These are phyloP conservation scores for Rhagologus leucostigma DNA, from an alignment of 2,113 vertebrate species.

Conservation along the genomic window DNA sequence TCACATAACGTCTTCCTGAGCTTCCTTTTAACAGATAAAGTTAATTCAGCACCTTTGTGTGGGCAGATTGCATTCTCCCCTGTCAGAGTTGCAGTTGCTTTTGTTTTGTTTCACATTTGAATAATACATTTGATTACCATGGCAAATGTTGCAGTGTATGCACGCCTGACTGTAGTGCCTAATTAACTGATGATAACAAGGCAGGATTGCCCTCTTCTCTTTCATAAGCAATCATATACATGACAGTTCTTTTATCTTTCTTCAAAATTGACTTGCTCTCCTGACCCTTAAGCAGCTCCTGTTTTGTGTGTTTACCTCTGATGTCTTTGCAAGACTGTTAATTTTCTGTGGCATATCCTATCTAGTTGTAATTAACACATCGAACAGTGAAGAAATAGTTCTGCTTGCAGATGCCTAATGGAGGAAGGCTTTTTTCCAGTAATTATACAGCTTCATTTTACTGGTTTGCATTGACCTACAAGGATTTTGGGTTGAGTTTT, in stretches of 20 bases:
- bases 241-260: conserved; percentile 80
- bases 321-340: conserved; percentile 74
- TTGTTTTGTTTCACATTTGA: conserved; percentile 71
- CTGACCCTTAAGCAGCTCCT: conserved; percentile 71
- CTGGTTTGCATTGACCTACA: conserved; percentile 42
- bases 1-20: not conserved
- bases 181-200: conserved; percentile 85
- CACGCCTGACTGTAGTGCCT: conserved; percentile 76
- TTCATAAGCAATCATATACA: conserved; percentile 71
- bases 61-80: conserved; percentile 38
- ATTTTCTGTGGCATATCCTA: conserved; percentile 78
- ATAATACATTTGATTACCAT: conserved; percentile 82
- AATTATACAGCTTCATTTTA: conserved; percentile 62
- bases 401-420: conserved; percentile 69
- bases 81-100: conserved; percentile 49
- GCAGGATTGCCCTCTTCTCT: conserved; percentile 76
- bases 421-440: conserved; percentile 62
- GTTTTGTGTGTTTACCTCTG: conserved; percentile 77
- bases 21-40: not conserved
- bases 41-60: conserved; percentile 43
- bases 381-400: conserved; percentile 58
- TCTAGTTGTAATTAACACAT: conserved; percentile 81
- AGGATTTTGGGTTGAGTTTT: not conserved
- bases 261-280: conserved; percentile 79
- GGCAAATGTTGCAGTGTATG: conserved; percentile 63